Conservation (phyloP, 2,888 invertebrate species). For the Epinotia ramella region DNA sequence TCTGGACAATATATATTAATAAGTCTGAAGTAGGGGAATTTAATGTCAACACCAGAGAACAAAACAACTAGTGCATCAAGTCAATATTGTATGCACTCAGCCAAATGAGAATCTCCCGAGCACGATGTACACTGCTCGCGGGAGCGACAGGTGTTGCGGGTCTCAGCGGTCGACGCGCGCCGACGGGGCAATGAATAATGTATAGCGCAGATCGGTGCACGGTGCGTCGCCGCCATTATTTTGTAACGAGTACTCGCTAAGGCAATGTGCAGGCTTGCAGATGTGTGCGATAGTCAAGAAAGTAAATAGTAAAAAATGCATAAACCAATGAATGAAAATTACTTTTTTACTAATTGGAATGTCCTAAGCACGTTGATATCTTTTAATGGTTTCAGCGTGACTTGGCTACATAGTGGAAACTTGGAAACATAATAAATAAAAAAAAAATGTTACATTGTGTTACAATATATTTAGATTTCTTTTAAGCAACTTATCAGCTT, state of each 20-base stretch:
- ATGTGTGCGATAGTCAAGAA: not conserved
- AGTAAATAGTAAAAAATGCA: too few species aligned
- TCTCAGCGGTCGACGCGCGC: slow-evolving; percentile 54
- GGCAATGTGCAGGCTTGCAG: not conserved
- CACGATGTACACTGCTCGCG: slow-evolving; percentile 55
- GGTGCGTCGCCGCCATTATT: slow-evolving; percentile 47
- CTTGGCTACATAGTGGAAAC: too few species aligned
- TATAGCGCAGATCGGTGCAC: slow-evolving; percentile 53
- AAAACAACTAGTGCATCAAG: slow-evolving; percentile 28
- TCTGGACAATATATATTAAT: not conserved
- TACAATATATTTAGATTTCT: not conserved
- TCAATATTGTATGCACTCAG: slow-evolving; percentile 35
- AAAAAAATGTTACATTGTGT: too few species aligned
- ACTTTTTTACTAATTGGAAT: too few species aligned
- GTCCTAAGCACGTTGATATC: too few species aligned
- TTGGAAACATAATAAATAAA: too few species aligned
- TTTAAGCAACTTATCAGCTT: not conserved
- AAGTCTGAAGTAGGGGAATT: not conserved
- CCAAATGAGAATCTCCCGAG: slow-evolving; percentile 41
- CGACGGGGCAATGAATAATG: slow-evolving; percentile 72
- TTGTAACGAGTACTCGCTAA: slow-evolving; percentile 32
- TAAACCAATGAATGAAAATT: too few species aligned
- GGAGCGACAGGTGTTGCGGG: slow-evolving; percentile 60
- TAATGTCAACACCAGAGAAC: slow-evolving; percentile 15
- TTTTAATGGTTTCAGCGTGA: too few species aligned